Conservation (phyloP, 2,888 invertebrate genomes). For the Drosophila ustulata region DNA sequence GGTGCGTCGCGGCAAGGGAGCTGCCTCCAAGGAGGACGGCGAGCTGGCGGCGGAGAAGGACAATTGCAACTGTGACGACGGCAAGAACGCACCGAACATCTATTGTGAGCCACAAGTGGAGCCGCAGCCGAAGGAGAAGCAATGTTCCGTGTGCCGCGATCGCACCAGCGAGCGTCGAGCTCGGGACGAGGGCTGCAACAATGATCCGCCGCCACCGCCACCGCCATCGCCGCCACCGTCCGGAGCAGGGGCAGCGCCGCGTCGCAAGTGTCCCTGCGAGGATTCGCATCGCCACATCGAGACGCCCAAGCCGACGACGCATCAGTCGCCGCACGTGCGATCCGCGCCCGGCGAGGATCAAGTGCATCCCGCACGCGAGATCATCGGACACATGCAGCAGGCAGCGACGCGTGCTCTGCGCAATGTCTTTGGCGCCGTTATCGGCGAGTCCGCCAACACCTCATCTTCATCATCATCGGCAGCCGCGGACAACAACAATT, state of each 20-base stretch:
- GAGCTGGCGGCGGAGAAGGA: background rate
- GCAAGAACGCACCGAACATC: background rate
- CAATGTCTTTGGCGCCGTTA: constrained; percentile 45
- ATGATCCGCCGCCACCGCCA: constrained; percentile 38
- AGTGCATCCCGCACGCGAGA: constrained; percentile 48
- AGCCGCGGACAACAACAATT: background rate
- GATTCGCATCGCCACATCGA: constrained; percentile 28
- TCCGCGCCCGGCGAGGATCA: constrained; percentile 17
- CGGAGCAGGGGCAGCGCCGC: background rate
- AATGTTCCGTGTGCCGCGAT: constrained; percentile 60
- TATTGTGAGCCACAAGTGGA: constrained; percentile 8
- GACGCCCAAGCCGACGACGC: background rate
- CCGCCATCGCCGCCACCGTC: constrained; percentile 35
- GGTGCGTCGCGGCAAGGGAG: constrained; percentile 35
- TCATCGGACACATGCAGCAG: constrained; percentile 52
- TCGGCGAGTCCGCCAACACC: constrained; percentile 22
- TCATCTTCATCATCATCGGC: background rate
- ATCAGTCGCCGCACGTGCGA: constrained; percentile 2
- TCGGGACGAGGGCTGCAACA: constrained; percentile 17
- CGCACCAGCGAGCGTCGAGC: constrained; percentile 25
- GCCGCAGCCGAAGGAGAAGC: constrained; percentile 29
- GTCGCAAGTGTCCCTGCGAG: constrained; percentile 60
- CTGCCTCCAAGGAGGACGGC: constrained; percentile 1
- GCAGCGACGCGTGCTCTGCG: constrained; percentile 57
- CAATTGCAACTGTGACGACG: constrained; percentile 46